A percentile compares a stretch with the other conserved stretches of the same genome.
phyloP scores from a whole-genome alignment of 2,888 invertebrate genomes.

The Clanis bilineata region DNA sequence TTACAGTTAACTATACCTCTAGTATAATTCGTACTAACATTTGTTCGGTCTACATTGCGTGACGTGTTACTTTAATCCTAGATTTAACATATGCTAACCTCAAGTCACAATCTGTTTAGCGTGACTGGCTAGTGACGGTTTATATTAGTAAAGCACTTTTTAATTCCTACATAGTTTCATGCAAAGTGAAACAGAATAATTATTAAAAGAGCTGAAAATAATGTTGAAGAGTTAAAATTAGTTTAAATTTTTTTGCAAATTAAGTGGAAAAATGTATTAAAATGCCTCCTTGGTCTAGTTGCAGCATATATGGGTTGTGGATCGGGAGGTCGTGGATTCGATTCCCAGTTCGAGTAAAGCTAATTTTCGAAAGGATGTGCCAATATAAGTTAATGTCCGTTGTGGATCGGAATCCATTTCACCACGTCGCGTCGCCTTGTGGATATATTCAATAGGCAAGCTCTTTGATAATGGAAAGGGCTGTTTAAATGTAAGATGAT shows the following conservation, averaged over 20 bases:
- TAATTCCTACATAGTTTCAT: background rate
- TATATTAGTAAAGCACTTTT: background rate
- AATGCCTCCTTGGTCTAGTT: no score
- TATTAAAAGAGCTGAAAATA: no score
- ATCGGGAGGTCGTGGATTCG: no score
- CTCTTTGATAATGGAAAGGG: background rate
- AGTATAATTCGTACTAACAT: background rate
- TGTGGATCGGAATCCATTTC: slow-evolving; percentile 1
- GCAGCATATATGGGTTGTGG: no score
- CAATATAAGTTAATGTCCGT: slow-evolving; percentile 5
- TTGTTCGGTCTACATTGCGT: slow-evolving; percentile 2
- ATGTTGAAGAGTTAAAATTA: no score
- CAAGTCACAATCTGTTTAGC: slow-evolving; percentile 11
- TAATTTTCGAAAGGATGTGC: slow-evolving; percentile 5
- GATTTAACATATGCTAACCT: slow-evolving; percentile 13
- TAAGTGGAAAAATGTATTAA: no score
- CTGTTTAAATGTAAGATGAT: no score
- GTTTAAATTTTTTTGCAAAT: no score
- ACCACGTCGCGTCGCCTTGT: background rate
- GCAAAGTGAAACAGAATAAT: background rate
- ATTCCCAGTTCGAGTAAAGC: no score
- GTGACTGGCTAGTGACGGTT: slow-evolving; percentile 5
- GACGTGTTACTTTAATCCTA: slow-evolving; percentile 16
- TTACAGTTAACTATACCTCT: no score
- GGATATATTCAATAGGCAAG: background rate